A percentile compares a stretch with the other conserved stretches of the same genome.
phyloP scores from a whole-genome alignment of 2,113 vertebrate species.

The Heterocephalus glaber region DNA sequence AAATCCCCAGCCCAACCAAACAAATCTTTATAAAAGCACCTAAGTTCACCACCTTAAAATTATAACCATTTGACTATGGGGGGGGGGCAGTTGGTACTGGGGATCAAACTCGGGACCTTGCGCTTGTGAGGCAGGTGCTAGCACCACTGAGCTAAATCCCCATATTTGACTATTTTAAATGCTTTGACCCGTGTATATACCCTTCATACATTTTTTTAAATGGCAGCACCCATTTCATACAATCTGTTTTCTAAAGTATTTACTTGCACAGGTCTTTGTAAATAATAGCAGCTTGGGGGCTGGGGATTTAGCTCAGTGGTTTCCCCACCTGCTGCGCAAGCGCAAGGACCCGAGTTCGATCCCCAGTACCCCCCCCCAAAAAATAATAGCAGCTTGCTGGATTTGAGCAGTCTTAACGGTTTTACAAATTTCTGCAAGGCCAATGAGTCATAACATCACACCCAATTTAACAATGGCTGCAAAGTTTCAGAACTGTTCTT shows the following conservation, averaged over 20 bases:
- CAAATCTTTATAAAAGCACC: not conserved
- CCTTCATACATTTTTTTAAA: not conserved
- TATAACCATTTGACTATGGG: no score
- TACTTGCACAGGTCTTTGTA: slow-evolving; percentile 3
- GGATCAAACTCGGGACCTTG: no score
- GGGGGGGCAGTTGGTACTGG: no score
- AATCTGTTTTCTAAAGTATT: slow-evolving; percentile 35
- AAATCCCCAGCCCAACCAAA: no score
- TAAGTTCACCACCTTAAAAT: not conserved
- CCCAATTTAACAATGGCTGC: not conserved
- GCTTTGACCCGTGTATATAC: not conserved
- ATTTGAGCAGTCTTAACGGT: not conserved
- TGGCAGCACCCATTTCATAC: not conserved
- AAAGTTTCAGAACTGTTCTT: slow-evolving; percentile 1
- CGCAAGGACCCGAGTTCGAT: no score
- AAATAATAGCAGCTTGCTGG: slow-evolving; percentile 30
- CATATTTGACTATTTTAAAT: slow-evolving; percentile 15
- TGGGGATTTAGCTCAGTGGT: no score
- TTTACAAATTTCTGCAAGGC: slow-evolving; percentile 19
- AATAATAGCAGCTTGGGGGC: no score
- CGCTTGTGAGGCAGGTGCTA: no score
- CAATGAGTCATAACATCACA: slow-evolving; percentile 34
- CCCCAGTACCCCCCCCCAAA: no score
- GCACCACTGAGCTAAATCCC: no score
- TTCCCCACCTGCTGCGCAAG: no score